A percentile compares a stretch with the other conserved stretches of the same genome.
Conservation (phyloP, 2,888 invertebrate species). For the Drosophila maculinotata region DNA sequence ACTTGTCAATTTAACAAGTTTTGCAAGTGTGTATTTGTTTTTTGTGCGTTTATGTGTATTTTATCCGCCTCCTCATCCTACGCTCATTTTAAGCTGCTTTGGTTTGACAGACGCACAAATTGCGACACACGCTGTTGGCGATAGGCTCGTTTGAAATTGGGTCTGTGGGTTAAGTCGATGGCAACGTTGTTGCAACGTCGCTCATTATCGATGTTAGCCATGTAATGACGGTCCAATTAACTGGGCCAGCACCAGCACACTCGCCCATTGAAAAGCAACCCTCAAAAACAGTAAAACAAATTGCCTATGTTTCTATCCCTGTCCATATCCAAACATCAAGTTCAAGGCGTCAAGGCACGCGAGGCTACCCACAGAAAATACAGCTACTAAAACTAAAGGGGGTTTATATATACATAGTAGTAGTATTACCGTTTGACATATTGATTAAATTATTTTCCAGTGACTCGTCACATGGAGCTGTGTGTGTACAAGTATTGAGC, state of each 20-base stretch:
- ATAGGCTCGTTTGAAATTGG: slow-evolving; percentile 31
- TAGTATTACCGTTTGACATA: slow-evolving; percentile 23
- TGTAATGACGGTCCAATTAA: slow-evolving; percentile 44
- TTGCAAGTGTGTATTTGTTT: neutral
- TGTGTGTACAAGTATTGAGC: slow-evolving; percentile 6
- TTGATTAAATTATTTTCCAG: slow-evolving; percentile 46
- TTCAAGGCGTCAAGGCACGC: slow-evolving; percentile 58
- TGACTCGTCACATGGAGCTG: neutral
- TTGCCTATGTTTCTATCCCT: slow-evolving; percentile 16
- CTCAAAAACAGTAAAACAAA: slow-evolving; percentile 12
- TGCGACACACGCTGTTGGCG: neutral
- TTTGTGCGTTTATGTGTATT: neutral
- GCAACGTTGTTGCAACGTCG: slow-evolving; percentile 15
- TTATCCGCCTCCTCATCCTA: neutral
- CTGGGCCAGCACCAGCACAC: slow-evolving; percentile 29
- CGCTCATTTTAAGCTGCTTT: slow-evolving; percentile 44
- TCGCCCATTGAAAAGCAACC: slow-evolving; percentile 17
- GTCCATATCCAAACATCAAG: slow-evolving; percentile 43
- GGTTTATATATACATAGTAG: neutral
- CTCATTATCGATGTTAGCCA: slow-evolving; percentile 42
- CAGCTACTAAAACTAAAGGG: slow-evolving; percentile 12
- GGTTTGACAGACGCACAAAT: slow-evolving; percentile 16
- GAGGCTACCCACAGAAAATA: slow-evolving; percentile 30
- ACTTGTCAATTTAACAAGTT: slow-evolving; percentile 6
- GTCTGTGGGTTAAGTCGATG: slow-evolving; percentile 45